Percentiles rank a stretch among this genome's conserved stretches.
Evolutionary conservation across 2,888 invertebrate genomes (phyloP).

Genomic region (Falcaria lacertinaria): DNA sequence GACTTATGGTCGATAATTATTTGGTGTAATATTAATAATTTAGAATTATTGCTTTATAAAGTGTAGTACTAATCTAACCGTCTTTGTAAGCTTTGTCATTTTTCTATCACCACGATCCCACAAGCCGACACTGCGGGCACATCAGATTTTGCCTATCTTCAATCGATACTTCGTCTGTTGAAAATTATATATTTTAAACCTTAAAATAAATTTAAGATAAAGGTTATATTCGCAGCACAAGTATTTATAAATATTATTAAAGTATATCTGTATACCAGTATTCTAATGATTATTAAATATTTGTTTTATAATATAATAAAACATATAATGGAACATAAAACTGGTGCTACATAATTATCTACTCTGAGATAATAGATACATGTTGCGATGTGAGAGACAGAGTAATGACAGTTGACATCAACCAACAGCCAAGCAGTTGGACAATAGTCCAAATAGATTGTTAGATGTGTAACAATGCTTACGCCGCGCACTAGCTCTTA

Average conservation of each 20-base stretch:
- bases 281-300: too few relatives aligned
- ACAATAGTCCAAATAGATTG: conserved; percentile 35
- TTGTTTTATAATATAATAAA: not conserved
- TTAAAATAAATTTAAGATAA: not conserved
- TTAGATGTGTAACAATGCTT: conserved; percentile 45
- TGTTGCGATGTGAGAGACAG: not conserved
- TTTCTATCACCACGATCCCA: not conserved
- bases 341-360: too few relatives aligned
- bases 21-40: not conserved
- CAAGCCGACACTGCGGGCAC: too few relatives aligned
- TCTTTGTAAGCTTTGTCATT: not conserved
- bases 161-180: not conserved
- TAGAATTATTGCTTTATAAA: not conserved
- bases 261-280: not conserved
- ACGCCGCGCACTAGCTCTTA: conserved; percentile 72
- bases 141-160: too few relatives aligned
- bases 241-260: not conserved
- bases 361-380: too few relatives aligned
- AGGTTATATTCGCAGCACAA: not conserved
- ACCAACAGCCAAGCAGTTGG: conserved; percentile 50
- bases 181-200: not conserved
- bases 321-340: not conserved
- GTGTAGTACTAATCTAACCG: not conserved
- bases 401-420: conserved; percentile 2
- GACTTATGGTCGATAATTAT: not conserved